Conservation (phyloP, 2,888 invertebrate genomes). For the Drosophila monieri region DNA sequence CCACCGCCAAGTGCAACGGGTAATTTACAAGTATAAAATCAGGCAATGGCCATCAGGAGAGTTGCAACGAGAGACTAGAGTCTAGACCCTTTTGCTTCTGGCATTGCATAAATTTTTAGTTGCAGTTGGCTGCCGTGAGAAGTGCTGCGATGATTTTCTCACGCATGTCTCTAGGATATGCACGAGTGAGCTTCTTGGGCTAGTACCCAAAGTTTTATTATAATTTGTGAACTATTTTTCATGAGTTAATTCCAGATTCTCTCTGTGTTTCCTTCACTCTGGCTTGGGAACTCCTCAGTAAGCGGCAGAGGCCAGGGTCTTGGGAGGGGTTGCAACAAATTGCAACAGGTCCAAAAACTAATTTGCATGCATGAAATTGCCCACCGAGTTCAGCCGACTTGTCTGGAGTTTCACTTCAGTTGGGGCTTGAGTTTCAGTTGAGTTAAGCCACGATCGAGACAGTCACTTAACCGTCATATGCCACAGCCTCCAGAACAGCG, state of each 20-base stretch:
- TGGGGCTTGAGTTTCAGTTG: constrained; percentile 25
- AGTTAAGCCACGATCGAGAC: constrained; percentile 62
- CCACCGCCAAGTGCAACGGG: constrained; percentile 36
- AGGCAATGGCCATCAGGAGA: constrained; percentile 43
- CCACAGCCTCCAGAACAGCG: constrained; percentile 14
- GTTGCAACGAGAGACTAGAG: constrained; percentile 10
- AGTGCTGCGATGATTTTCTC: constrained; percentile 78
- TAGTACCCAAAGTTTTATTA: constrained; percentile 41
- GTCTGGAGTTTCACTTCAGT: constrained; percentile 29
- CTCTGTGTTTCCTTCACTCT: constrained; percentile 53
- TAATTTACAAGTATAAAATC: constrained; percentile 69
- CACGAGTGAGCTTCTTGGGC: constrained; percentile 74
- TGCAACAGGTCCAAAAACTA: constrained; percentile 78
- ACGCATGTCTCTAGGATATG: constrained; percentile 82
- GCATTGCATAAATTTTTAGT: constrained; percentile 67
- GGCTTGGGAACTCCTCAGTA: constrained; percentile 49
- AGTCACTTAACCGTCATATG: constrained; percentile 42
- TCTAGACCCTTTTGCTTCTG: constrained; percentile 38
- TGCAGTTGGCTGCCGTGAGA: constrained; percentile 65
- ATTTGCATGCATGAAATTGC: constrained; percentile 77
- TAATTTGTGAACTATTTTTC: constrained; percentile 74
- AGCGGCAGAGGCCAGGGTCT: constrained; percentile 8
- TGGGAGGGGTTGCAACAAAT: constrained; percentile 63
- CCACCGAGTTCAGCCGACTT: constrained; percentile 38
- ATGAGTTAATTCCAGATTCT: constrained; percentile 55